Percentiles rank a stretch among this genome's conserved stretches.
Conservation (phyloP, 2,113 vertebrate species). For the Pelecanoides urinatrix region DNA sequence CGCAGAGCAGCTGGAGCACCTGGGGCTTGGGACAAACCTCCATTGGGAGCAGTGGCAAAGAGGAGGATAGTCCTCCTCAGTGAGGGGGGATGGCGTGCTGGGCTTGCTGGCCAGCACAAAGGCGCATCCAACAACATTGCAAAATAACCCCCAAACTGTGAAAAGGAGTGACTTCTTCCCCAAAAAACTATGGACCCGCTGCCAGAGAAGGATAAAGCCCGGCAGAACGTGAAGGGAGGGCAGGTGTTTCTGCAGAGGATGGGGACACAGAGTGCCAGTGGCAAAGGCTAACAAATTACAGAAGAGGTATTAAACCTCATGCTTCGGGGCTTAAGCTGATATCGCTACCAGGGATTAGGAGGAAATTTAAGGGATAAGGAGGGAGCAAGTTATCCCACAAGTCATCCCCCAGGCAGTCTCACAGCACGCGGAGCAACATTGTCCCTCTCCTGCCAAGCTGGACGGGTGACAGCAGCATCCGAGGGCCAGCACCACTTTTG, state of each 20-base stretch:
- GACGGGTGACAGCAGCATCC: background rate
- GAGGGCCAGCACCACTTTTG: background rate
- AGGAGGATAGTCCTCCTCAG: rapidly evolving
- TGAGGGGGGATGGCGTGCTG: rapidly evolving
- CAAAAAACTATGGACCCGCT: background rate
- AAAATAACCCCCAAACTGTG: background rate
- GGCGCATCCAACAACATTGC: background rate
- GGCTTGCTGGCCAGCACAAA: background rate
- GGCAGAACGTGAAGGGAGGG: background rate
- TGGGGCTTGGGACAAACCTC: background rate
- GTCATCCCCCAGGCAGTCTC: background rate
- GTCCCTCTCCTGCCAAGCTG: background rate
- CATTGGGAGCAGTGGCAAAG: rapidly evolving
- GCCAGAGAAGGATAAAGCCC: background rate
- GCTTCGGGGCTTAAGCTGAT: conserved; percentile 33
- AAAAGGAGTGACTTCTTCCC: background rate
- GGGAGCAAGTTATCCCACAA: background rate
- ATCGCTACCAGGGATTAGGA: conserved; percentile 41
- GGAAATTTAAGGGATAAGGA: background rate
- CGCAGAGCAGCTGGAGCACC: background rate
- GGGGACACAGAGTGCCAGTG: rapidly evolving
- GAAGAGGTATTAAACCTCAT: conserved; percentile 23
- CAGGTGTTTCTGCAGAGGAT: background rate
- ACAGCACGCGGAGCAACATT: rapidly evolving
- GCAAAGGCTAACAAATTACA: conserved; percentile 20